A percentile compares a stretch with the other conserved stretches of the same genome.
phyloP scores from a whole-genome alignment of 2,888 invertebrate genomes.

The Tenthredo amoena region DNA sequence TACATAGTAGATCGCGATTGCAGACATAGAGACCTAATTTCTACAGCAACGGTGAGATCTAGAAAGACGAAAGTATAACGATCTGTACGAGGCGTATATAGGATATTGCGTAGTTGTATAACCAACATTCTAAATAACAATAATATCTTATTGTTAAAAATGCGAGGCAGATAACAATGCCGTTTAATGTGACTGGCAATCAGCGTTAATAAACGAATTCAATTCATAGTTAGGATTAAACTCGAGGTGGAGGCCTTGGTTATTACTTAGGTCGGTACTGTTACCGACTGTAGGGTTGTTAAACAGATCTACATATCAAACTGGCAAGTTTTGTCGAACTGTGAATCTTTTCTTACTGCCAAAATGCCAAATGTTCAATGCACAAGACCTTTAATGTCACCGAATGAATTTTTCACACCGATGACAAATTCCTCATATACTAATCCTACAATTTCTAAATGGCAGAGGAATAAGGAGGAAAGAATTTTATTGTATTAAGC shows the following conservation, averaged over 20 bases:
- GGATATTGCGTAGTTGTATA: background rate
- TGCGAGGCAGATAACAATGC: background rate
- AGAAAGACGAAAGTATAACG: background rate
- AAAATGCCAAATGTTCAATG: background rate
- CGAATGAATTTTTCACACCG: background rate
- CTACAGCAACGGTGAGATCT: background rate
- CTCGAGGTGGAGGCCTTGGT: background rate
- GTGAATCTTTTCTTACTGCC: background rate
- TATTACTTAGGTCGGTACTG: background rate
- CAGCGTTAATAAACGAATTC: constrained; percentile 16
- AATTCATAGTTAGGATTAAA: constrained; percentile 8
- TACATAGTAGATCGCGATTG: background rate
- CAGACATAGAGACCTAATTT: constrained; percentile 23
- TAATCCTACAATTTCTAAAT: background rate
- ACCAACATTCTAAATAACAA: background rate
- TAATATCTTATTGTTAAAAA: background rate
- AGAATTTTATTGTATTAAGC: background rate
- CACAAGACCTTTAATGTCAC: background rate
- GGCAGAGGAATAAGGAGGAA: background rate
- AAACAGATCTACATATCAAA: background rate
- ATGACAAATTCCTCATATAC: background rate
- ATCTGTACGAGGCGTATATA: background rate
- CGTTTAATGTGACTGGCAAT: constrained; percentile 1
- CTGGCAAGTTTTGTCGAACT: background rate
- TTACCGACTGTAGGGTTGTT: background rate